These are phyloP conservation scores for Melieria omissa DNA, from an alignment of 2,888 invertebrate genomes.

Conservation along the genomic window DNA sequence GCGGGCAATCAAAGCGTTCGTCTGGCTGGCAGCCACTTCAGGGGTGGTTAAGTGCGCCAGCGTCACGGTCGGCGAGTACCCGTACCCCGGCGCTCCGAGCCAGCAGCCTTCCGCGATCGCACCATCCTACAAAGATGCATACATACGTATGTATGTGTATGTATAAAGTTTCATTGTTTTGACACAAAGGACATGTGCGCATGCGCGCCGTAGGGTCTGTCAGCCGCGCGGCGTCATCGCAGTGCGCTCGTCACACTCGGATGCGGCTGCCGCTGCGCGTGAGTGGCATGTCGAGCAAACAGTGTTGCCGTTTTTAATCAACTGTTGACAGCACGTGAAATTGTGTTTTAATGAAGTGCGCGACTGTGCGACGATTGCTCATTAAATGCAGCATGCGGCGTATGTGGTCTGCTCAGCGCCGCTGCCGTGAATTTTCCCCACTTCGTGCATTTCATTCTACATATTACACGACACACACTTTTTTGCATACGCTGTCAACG, in stretches of 20 bases:
- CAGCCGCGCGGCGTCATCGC: not conserved
- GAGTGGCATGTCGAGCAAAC: constrained; percentile 25
- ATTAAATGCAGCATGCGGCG: constrained; percentile 11
- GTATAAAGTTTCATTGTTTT: constrained; percentile 50
- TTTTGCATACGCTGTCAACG: too few species aligned
- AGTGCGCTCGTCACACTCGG: not conserved
- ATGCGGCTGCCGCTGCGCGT: constrained; percentile 5
- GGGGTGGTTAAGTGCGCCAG: not conserved
- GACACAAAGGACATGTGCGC: constrained; percentile 49
- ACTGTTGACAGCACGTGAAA: constrained; percentile 35
- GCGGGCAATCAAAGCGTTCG: constrained; percentile 19
- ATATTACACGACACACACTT: too few species aligned
- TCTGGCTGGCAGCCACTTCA: not conserved
- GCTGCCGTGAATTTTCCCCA: too few species aligned
- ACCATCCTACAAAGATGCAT: too few species aligned
- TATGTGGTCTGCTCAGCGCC: not conserved
- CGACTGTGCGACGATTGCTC: constrained; percentile 36
- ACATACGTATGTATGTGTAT: not conserved
- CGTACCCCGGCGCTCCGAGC: not conserved
- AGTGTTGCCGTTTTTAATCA: not conserved
- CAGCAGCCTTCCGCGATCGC: too few species aligned
- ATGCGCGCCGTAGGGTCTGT: constrained; percentile 24
- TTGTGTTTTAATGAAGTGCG: constrained; percentile 47
- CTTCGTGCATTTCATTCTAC: too few species aligned
- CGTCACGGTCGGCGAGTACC: not conserved